phyloP scores from a whole-genome alignment of 2,888 invertebrate species.

The Azorinus chamasolen region DNA sequence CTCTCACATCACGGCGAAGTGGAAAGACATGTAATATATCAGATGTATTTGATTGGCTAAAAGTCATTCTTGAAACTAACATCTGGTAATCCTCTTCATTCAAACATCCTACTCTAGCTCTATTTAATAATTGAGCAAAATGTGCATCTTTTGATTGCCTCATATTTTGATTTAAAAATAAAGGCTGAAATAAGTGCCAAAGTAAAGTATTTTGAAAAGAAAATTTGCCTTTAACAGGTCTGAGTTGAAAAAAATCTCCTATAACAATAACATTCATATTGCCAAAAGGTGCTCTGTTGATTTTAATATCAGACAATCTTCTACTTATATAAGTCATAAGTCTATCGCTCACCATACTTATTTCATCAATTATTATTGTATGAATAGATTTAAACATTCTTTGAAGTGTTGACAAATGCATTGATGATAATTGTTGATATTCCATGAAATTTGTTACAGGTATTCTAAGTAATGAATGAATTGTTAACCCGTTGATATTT shows the following conservation, averaged over 20 bases:
- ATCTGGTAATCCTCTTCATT: conserved; percentile 19
- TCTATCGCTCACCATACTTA: conserved; percentile 49
- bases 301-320: conserved; percentile 42
- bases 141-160: conserved; percentile 36
- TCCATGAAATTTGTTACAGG: conserved; percentile 24
- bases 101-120: conserved; percentile 28
- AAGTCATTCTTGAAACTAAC: conserved; percentile 5
- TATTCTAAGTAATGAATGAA: conserved; percentile 40
- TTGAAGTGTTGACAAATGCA: conserved; percentile 30
- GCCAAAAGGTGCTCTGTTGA: conserved; percentile 44
- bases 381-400: conserved; percentile 25
- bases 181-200: conserved; percentile 40
- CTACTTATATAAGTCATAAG: conserved; percentile 49
- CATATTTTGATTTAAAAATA: conserved; percentile 51
- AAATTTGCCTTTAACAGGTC: conserved; percentile 46
- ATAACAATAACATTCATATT: conserved; percentile 59
- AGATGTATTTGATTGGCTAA: neutral
- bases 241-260: conserved; percentile 62
- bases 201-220: conserved; percentile 37
- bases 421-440: conserved; percentile 25
- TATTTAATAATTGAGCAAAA: conserved; percentile 45
- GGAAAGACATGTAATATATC: conserved; percentile 41
- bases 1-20: conserved; percentile 11
- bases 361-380: conserved; percentile 53
- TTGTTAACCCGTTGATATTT: conserved; percentile 42